Evolutionary conservation across 1,140 invertebrate species (phyloP).

Genomic region (Euglossa dilemma): DNA sequence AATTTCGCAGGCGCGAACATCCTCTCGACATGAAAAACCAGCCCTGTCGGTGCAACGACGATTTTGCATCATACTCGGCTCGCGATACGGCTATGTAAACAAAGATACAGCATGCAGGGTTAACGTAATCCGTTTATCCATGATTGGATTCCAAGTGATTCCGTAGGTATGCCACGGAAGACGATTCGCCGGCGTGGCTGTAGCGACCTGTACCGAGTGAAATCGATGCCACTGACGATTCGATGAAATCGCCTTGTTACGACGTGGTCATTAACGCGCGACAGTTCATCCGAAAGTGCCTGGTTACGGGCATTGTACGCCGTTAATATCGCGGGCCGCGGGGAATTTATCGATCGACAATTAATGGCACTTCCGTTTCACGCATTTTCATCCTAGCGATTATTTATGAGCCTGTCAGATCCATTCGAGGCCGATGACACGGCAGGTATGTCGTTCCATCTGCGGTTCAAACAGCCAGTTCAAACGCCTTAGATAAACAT

Average conservation of each 20-base stretch:
- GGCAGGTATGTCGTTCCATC: too few relatives aligned
- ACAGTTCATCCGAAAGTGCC: neutral
- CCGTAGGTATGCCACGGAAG: slow-evolving; percentile 68
- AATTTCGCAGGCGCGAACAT: neutral
- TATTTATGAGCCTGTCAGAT: too few relatives aligned
- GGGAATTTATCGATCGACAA: neutral
- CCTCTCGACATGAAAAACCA: neutral
- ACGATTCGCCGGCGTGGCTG: slow-evolving; percentile 22
- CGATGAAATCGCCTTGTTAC: slow-evolving; percentile 30
- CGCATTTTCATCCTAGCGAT: too few relatives aligned
- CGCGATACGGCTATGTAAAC: slow-evolving; percentile 59
- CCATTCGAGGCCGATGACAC: too few relatives aligned
- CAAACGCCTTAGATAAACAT: too few relatives aligned
- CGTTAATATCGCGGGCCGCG: neutral
- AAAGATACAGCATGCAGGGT: slow-evolving; percentile 65
- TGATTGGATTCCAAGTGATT: slow-evolving; percentile 72
- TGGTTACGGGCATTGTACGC: neutral
- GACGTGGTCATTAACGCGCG: slow-evolving; percentile 31
- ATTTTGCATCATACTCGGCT: slow-evolving; percentile 37
- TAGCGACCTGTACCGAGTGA: slow-evolving; percentile 30
- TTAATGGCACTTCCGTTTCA: neutral
- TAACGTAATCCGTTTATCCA: slow-evolving; percentile 73
- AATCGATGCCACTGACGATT: slow-evolving; percentile 8
- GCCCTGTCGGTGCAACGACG: slow-evolving; percentile 18
- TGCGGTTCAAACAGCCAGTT: too few relatives aligned